phyloP scores from a whole-genome alignment of 2,797 vertebrate genomes.

The Chromis chromis region DNA sequence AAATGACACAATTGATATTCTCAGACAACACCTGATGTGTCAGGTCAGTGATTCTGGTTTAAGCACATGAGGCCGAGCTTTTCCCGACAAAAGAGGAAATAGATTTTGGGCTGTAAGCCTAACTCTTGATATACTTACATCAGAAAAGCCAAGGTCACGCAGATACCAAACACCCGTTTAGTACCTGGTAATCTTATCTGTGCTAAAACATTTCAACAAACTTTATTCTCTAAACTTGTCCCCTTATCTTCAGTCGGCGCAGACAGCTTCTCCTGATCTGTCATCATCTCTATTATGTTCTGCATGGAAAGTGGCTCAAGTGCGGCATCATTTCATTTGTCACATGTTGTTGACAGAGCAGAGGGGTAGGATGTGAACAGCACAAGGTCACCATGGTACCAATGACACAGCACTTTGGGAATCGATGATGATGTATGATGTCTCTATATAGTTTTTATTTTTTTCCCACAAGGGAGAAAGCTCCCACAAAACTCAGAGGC shows the following conservation, averaged over 20 bases:
- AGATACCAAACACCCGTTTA: conserved; percentile 42
- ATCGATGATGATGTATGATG: conserved; percentile 60
- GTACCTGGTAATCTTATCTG: conserved; percentile 31
- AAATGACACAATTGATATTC: conserved; percentile 23
- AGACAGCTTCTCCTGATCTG: conserved; percentile 1
- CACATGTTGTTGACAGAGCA: conserved; percentile 38
- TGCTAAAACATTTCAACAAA: conserved; percentile 11
- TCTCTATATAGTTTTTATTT: conserved; percentile 14
- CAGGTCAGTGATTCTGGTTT: conserved; percentile 40
- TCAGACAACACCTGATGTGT: conserved; percentile 10
- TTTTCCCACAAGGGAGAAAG: conserved; percentile 24
- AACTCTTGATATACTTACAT: conserved; percentile 51
- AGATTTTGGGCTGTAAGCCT: conserved; percentile 45
- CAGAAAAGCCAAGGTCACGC: conserved; percentile 54
- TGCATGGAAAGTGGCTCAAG: conserved; percentile 27
- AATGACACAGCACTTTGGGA: conserved; percentile 59
- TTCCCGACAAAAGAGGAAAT: conserved; percentile 39
- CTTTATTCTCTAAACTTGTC: conserved; percentile 5
- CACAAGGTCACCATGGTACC: conserved; percentile 44
- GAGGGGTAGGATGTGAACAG: conserved; percentile 20
- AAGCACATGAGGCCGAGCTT: conserved; percentile 19
- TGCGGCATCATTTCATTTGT: conserved; percentile 40
- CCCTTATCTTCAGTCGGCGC: not conserved
- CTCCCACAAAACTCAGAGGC: conserved; percentile 26
- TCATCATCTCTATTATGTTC: not conserved